These are phyloP conservation scores for Yponomeuta malinellus DNA, from an alignment of 2,888 invertebrate species.

Conservation along the genomic window DNA sequence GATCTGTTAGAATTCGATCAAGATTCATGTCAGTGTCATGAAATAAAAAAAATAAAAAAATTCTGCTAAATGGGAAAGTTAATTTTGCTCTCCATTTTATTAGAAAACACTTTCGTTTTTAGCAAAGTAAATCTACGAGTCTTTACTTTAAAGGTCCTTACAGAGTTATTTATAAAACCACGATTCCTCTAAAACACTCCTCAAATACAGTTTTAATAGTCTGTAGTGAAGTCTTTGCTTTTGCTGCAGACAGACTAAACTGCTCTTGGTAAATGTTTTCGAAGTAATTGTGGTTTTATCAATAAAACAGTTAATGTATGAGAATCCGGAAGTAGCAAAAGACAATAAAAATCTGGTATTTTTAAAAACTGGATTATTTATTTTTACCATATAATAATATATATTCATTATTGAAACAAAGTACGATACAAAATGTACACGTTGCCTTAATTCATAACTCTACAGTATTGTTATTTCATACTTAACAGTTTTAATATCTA, in stretches of 20 bases:
- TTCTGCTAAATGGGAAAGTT: not conserved
- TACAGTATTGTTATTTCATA: constrained; percentile 70
- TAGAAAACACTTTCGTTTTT: too few relatives aligned
- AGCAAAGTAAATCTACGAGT: not conserved
- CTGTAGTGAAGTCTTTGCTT: too few relatives aligned
- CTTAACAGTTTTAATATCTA: constrained; percentile 75
- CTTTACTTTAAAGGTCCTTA: not conserved
- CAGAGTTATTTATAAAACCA: too few relatives aligned
- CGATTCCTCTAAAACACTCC: too few relatives aligned
- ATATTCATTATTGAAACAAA: constrained; percentile 82
- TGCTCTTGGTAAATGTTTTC: too few relatives aligned
- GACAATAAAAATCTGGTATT: constrained; percentile 39
- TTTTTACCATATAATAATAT: constrained; percentile 82
- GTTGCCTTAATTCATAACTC: constrained; percentile 71
- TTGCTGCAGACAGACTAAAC: too few relatives aligned
- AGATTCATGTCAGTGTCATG: constrained; percentile 7
- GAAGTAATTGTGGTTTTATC: not conserved
- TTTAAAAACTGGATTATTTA: constrained; percentile 80
- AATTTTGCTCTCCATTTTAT: too few relatives aligned
- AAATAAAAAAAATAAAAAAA: too few relatives aligned
- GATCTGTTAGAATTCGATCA: not conserved
- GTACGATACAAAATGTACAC: constrained; percentile 86
- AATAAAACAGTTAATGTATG: too few relatives aligned
- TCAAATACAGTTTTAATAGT: too few relatives aligned
- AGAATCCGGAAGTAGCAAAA: too few relatives aligned